Percentiles rank a stretch among this genome's conserved stretches.
Evolutionary conservation across 1,140 invertebrate species (phyloP).

Genomic region (Cydia splendana): DNA sequence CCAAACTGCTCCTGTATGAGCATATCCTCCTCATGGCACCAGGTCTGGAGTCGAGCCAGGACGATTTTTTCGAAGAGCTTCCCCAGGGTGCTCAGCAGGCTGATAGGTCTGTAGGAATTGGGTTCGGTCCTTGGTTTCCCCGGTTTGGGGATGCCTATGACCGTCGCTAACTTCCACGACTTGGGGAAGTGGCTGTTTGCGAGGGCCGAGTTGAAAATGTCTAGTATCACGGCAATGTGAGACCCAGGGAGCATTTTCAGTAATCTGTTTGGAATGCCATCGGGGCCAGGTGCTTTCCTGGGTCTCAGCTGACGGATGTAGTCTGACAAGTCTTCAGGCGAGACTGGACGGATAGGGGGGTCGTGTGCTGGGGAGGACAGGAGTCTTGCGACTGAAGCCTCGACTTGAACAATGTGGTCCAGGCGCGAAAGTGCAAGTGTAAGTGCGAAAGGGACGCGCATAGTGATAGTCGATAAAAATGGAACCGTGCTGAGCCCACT

Average conservation of each 20-base stretch:
- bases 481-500: no score
- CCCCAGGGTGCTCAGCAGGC: slow-evolving; percentile 49
- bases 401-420: no score
- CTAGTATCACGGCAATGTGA: slow-evolving; percentile 79
- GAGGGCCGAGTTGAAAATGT: slow-evolving; percentile 81
- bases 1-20: slow-evolving; percentile 62
- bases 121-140: slow-evolving; percentile 47
- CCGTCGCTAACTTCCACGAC: slow-evolving; percentile 54
- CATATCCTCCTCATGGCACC: slow-evolving; percentile 35
- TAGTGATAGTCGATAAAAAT: no score
- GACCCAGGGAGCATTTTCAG: slow-evolving; percentile 74
- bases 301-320: background rate
- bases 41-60: slow-evolving; percentile 38
- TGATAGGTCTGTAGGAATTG: slow-evolving; percentile 55
- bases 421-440: no score
- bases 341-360: no score
- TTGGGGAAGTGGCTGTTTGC: slow-evolving; percentile 50
- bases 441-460: no score
- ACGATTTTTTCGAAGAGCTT: slow-evolving; percentile 58
- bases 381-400: no score
- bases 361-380: no score
- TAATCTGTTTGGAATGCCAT: slow-evolving; percentile 56
- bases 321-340: no score
- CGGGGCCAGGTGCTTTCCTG: background rate
- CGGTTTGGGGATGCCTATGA: slow-evolving; percentile 60